Percentiles rank a stretch among this genome's conserved stretches.
Evolutionary conservation across 2,113 vertebrate species (phyloP).

Genomic region (Seriola dumerili): DNA sequence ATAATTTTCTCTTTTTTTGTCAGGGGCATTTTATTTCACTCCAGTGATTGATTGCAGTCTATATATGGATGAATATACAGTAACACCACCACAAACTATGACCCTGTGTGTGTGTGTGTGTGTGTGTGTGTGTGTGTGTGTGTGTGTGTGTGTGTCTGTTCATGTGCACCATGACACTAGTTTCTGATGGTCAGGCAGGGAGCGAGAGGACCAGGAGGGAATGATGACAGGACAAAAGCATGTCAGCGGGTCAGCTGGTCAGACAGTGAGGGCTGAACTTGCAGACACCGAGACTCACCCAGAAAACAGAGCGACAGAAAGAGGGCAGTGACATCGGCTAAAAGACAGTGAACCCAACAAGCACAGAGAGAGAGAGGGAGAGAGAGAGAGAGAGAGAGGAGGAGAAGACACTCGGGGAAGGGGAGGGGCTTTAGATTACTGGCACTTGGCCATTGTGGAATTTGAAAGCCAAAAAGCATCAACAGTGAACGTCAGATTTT

Average conservation of each 20-base stretch:
- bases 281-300: constrained; percentile 49
- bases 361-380: constrained; percentile 9
- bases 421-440: not conserved
- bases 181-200: constrained; percentile 14
- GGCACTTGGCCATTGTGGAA: not conserved
- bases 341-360: constrained; percentile 40
- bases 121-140: not conserved
- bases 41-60: too few species aligned
- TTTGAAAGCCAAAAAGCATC: not conserved
- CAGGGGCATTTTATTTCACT: too few species aligned
- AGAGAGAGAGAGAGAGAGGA: not conserved
- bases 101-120: not conserved
- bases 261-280: constrained; percentile 39
- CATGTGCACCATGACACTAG: not conserved
- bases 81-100: too few species aligned
- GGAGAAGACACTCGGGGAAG: not conserved
- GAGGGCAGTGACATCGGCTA: constrained; percentile 48
- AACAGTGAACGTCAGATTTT: too few species aligned
- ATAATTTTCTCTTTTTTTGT: not conserved
- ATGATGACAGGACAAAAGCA: constrained; percentile 52
- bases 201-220: constrained; percentile 26
- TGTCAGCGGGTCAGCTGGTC: constrained; percentile 64
- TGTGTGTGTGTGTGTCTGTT: not conserved
- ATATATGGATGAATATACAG: too few species aligned
- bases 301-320: constrained; percentile 66